Evolutionary conservation across 1,140 invertebrate species (phyloP).

Genomic region (Megalonaias nervosa): DNA sequence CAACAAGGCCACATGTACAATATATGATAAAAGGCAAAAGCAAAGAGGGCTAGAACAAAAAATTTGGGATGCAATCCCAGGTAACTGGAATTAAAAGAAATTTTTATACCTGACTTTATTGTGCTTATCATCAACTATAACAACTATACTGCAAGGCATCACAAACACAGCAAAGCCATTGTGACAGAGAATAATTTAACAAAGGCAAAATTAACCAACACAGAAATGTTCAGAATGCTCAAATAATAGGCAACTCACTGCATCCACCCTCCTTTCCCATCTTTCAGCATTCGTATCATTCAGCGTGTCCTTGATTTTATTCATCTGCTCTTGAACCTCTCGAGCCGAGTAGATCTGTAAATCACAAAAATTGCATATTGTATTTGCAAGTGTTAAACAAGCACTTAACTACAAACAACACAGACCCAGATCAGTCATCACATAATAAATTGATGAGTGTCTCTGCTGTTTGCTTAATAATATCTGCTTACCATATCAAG

Average conservation of each 20-base stretch:
- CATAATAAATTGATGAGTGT: too few relatives aligned
- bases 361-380: not conserved
- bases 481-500: too few relatives aligned
- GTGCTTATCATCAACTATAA: too few relatives aligned
- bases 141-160: not conserved
- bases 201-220: not conserved
- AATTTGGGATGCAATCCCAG: too few relatives aligned
- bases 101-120: not conserved
- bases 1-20: too few relatives aligned
- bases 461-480: too few relatives aligned
- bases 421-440: too few relatives aligned
- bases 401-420: too few relatives aligned
- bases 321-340: conserved; percentile 89
- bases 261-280: conserved; percentile 94
- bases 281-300: conserved; percentile 84
- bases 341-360: conserved; percentile 82
- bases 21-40: too few relatives aligned
- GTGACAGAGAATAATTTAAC: not conserved
- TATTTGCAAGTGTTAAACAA: too few relatives aligned
- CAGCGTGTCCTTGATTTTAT: conserved; percentile 82
- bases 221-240: too few relatives aligned
- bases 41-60: too few relatives aligned
- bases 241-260: conserved; percentile 75
- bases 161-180: not conserved
- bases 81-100: not conserved